Evolutionary conservation across 2,888 invertebrate genomes (phyloP), one percentile per base, ranked within the genome.

Genomic region (Saturnia japonica): DNA sequence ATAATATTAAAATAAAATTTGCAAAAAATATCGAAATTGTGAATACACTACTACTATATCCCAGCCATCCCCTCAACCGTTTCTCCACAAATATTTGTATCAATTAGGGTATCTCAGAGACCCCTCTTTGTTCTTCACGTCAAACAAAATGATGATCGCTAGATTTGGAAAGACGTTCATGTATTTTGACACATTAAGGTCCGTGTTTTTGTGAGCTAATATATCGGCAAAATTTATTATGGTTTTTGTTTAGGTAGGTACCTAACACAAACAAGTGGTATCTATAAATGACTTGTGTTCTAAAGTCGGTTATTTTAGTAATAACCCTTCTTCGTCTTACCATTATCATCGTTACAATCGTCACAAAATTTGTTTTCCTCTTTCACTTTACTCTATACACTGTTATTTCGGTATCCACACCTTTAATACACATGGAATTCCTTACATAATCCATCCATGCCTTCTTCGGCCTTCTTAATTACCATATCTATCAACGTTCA

Each of bases 71-170:
- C 79, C 79, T 79, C 78, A 71, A 76, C 74, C 72, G 64, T 83
- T 88, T 82, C 85, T 85, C 79, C 74, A 81, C 88, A 91, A 91
- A 93, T 93, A 91, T 93, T 93, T 91, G 92, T 91, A 91, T 91
- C 92, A 92, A 93, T 93, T 91, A 93, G 89, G 89, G 80, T 83
- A 79, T 81, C 83, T 83, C 84, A 78, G 80, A 82, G 79, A 81
- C 80, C 85, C 85, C 84, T 82, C 81, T 75, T 77, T 74, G 75
- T 76, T 79, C 70, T 76, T 69, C 80, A 78, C 82, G 84, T 86
- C 88, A 88, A 88, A 88, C 85, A 88, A 90, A 70, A 90, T 87
- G 86, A 86, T 88, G 88, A 90, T 89, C 84, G 85, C 82, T 85
- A 79, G 82, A 86, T 88, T 82, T 85, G 77, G 83, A 86, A 80